Evolutionary conservation across 2,113 vertebrate species (phyloP).

Genomic region (Psilopogon haemacephalus): DNA sequence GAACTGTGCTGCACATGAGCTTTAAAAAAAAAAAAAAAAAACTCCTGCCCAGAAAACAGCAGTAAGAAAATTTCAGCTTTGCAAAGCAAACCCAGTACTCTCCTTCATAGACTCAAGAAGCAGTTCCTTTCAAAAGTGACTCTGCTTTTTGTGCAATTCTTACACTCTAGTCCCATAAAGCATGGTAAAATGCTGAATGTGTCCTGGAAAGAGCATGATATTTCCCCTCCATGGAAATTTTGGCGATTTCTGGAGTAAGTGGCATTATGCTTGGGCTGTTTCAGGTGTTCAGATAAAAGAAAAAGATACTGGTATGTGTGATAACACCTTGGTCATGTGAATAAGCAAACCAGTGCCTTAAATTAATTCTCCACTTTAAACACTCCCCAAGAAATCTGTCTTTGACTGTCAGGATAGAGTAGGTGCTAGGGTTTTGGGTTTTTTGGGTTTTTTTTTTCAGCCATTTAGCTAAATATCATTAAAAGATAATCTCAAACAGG

Average conservation of each 20-base stretch:
- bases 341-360: background rate
- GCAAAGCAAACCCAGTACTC: background rate
- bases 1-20: background rate
- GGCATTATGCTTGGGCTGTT: background rate
- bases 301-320: background rate
- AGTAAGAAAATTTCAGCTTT: background rate
- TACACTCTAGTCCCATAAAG: background rate
- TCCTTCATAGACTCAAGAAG: background rate
- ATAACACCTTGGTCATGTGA: background rate
- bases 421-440: background rate
- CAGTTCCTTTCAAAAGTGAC: accelerated
- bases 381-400: background rate
- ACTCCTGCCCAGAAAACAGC: background rate
- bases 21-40: background rate
- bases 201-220: accelerated
- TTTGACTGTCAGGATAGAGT: background rate
- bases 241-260: background rate
- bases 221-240: accelerated
- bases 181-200: background rate
- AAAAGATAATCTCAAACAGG: background rate
- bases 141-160: background rate
- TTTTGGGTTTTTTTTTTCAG: no score
- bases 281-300: background rate
- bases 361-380: background rate
- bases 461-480: background rate